Evolutionary conservation across 2,113 vertebrate genomes (phyloP), one percentile per base, ranked within the genome.

Genomic region (Ceyx melanurus): DNA sequence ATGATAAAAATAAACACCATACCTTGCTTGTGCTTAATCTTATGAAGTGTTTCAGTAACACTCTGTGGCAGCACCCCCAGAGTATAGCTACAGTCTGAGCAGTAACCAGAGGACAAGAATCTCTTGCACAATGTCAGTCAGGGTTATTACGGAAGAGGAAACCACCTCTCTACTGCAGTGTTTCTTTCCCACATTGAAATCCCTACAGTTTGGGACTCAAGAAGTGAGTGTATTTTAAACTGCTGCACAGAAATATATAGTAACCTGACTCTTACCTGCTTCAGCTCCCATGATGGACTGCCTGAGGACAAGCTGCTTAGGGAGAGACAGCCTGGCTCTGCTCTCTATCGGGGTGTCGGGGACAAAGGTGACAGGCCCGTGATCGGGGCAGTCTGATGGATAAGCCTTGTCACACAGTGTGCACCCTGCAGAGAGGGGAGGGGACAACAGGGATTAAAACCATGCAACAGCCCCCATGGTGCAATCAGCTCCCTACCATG

Each of bases 361-460:
- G 96, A 99, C 98, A 91, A 99, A 99, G 65, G 99, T 99, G 97
- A 99, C 98, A 0, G 99, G 99, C 29, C 99, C 99, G 0, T 99
- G 99, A 65, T 99, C 99, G 0, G 99, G 99, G 92, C 99, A 99
- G 97, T 99, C 99, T 2, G 99, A 99, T 15, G 98, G 98, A 88
- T 99, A 99, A 0, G 99, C 99, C 87, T 99, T 98, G 96, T 99
- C 99, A 96, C 99, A 99, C 37, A 99, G 98, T 2, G 99, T 99
- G 93, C 99, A 99, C 99, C 99, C 99, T 99, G 60, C 18, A 35
- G 33, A 18, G 42, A 71, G 31, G 46, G 19, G 66, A 73, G 42
- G 25, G 76, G 56, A 87, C 74, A 87, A 46, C 42, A 28, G 35
- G 15, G 17, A 79, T 92, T 70, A 42, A 61, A 74, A 57, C 54